phyloP scores from a whole-genome alignment of 2,888 invertebrate species.

The Sminthurides aquaticus region DNA sequence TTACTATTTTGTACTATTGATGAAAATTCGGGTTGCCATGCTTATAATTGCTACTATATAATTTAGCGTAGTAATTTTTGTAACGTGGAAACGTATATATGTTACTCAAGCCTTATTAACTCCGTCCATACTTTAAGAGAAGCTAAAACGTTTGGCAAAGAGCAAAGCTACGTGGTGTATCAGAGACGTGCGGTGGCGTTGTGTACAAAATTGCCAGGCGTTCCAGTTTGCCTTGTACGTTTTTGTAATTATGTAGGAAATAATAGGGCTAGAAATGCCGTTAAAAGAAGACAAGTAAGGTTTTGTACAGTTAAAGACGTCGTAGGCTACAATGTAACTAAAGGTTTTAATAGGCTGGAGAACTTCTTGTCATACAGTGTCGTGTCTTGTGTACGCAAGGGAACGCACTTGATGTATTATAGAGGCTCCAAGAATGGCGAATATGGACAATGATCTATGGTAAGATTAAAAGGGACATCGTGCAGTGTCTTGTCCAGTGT shows the following conservation, averaged over 20 bases:
- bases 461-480: too few relatives aligned
- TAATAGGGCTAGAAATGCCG: too few relatives aligned
- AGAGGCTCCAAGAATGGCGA: not conserved
- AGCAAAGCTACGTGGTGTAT: not conserved
- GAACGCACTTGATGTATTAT: not conserved
- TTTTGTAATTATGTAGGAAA: not conserved
- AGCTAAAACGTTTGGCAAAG: not conserved
- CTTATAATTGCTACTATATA: not conserved
- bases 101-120: not conserved
- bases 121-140: not conserved
- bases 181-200: not conserved
- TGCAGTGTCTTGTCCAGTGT: too few relatives aligned
- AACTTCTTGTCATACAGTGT: not conserved
- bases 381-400: not conserved
- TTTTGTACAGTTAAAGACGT: not conserved
- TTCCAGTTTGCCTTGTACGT: not conserved
- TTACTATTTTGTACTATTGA: not conserved
- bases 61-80: not conserved
- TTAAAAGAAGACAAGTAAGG: not conserved
- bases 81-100: not conserved
- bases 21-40: conserved; percentile 5
- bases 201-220: not conserved
- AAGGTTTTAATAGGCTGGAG: not conserved
- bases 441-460: not conserved
- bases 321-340: not conserved